Conservation (phyloP, 2,113 vertebrate genomes). For the Macquaria australasica region DNA sequence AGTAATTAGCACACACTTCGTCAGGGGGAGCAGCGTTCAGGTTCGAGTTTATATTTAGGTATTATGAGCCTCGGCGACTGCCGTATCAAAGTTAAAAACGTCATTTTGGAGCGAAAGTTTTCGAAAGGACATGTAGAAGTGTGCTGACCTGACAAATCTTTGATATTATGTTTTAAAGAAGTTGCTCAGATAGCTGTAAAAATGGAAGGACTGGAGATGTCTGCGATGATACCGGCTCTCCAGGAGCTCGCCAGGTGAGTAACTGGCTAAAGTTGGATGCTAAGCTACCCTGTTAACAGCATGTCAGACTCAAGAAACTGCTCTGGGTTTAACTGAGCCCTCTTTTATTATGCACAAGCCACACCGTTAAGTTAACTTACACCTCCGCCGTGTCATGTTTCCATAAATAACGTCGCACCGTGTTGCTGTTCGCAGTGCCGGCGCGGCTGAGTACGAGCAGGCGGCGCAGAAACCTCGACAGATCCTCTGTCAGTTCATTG, state of each 20-base stretch:
- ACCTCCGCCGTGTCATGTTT: rapidly evolving
- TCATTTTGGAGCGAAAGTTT: constrained; percentile 79
- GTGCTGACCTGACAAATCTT: rapidly evolving
- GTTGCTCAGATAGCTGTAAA: neutral
- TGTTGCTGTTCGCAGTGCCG: constrained; percentile 85
- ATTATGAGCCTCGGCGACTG: constrained; percentile 30
- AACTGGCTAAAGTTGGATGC: constrained; percentile 32
- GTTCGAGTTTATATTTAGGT: neutral
- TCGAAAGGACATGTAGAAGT: constrained; percentile 18
- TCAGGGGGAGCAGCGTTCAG: neutral
- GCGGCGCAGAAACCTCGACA: constrained; percentile 96
- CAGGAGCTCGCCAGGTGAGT: constrained; percentile 92
- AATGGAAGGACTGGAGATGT: constrained; percentile 92
- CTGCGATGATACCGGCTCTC: constrained; percentile 96
- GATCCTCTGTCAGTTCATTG: constrained; percentile 98
- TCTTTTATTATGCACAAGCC: neutral
- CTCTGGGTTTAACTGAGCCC: neutral
- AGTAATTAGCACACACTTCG: neutral
- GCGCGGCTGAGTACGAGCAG: constrained; percentile 88
- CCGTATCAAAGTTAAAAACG: constrained; percentile 70
- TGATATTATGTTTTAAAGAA: neutral
- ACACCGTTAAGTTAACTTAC: neutral
- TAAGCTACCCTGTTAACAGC: constrained; percentile 32
- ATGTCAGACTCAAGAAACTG: neutral
- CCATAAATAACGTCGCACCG: neutral